Evolutionary conservation across 2,888 invertebrate genomes (phyloP), one percentile per base, ranked within the genome.

Genomic region (Lycaena phlaeas): DNA sequence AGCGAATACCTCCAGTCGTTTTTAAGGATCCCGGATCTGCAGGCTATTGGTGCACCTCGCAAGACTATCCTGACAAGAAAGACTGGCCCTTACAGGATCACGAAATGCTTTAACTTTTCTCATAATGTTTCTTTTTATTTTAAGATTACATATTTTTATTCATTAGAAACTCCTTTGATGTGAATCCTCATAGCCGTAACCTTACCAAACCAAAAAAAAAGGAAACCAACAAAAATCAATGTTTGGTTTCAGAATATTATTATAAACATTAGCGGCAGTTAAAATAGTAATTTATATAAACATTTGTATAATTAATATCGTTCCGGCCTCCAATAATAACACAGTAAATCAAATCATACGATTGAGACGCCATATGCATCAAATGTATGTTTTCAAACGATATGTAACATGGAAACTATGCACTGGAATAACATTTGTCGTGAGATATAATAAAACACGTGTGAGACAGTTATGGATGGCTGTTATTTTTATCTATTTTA

Each of bases 301-400:
- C 39, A 39, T 30, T 34, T 12, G 18, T 11, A 14, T 30, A 39
- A 39, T 39, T 39, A 39, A 39, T 30, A 39, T 26, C 18, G 34
- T 17, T 17, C 15, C 22, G 11, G 34, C 18, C 9, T 34, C 34
- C 34, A 34, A 34, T 34, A 34, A 39, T 14, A 39, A 30, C 39
- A 30, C 30, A 30, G 39, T 29, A 30, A 41, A 44, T 44, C 44
- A 48, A 44, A 31, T 40, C 36, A 40, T 15, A 30, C 48, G 49
- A 56, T 54, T 56, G 49, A 52, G 51, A 48, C 49, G 51, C 49
- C 52, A 53, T 53, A 53, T 52, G 82, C 70, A 79, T 75, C 54
- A 71, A 76, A 75, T 74, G 76, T 74, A 73, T 69, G 71, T 75
- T 74, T 69, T 61, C 56, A 58, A 61, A 68, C 63, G 75, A 73